Evolutionary conservation across 2,113 vertebrate genomes (phyloP).

Genomic region (Montifringilla adamsi): DNA sequence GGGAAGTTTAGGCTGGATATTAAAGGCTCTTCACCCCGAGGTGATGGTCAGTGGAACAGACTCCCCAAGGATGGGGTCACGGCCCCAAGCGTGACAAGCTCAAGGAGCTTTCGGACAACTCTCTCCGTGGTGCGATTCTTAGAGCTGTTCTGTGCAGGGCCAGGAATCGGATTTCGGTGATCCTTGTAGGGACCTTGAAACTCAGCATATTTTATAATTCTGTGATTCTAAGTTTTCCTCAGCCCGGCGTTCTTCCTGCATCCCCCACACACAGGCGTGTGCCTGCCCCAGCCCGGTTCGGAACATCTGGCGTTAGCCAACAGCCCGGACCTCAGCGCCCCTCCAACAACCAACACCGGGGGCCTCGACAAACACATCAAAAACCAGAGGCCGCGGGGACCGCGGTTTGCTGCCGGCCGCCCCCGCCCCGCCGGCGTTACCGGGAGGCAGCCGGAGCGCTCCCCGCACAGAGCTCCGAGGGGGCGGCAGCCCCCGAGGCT

Average conservation of each 20-base stretch:
- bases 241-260: background rate
- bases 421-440: background rate
- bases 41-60: background rate
- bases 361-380: background rate
- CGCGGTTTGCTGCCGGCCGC: background rate
- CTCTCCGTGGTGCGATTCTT: too few species aligned
- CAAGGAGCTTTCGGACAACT: background rate
- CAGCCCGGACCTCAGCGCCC: background rate
- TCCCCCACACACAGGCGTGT: accelerated
- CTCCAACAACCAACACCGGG: background rate
- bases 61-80: background rate
- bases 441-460: background rate
- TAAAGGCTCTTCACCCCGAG: background rate
- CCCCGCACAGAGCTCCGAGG: background rate
- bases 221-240: too few species aligned
- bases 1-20: background rate
- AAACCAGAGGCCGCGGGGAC: background rate
- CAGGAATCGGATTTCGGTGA: background rate
- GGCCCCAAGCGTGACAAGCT: background rate
- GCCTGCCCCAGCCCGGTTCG: accelerated
- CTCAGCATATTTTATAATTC: background rate
- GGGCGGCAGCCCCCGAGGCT: background rate
- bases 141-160: background rate
- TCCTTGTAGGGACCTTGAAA: background rate
- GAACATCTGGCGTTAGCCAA: background rate